phyloP scores from a whole-genome alignment of 1,140 invertebrate genomes.

The Coptotermes formosanus region DNA sequence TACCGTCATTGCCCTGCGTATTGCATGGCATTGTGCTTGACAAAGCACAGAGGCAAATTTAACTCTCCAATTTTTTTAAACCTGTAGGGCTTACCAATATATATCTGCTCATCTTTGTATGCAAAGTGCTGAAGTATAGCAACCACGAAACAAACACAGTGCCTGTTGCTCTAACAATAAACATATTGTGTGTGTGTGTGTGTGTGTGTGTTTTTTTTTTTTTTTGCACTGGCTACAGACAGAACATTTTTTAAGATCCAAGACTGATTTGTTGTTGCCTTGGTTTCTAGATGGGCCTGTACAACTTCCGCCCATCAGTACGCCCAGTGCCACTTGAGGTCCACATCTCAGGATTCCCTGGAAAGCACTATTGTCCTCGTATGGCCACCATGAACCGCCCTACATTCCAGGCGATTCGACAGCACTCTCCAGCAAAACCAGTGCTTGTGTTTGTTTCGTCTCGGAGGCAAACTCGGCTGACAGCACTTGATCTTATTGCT shows the following conservation, averaged over 20 bases:
- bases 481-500: slow-evolving; percentile 94
- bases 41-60: too few relatives aligned
- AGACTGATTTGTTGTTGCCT: neutral
- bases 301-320: slow-evolving; percentile 97
- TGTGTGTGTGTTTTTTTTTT: neutral
- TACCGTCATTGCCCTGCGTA: too few relatives aligned
- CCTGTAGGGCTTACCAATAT: too few relatives aligned
- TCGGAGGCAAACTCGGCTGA: slow-evolving; percentile 94
- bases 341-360: slow-evolving; percentile 88
- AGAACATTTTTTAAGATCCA: neutral
- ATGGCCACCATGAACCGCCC: slow-evolving; percentile 99
- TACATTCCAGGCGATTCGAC: slow-evolving; percentile 92
- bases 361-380: slow-evolving; percentile 97
- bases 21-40: too few relatives aligned
- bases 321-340: slow-evolving; percentile 96
- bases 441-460: slow-evolving; percentile 96
- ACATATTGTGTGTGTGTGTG: too few relatives aligned
- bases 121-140: too few relatives aligned
- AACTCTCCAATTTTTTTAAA: too few relatives aligned
- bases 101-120: too few relatives aligned
- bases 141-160: too few relatives aligned
- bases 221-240: neutral
- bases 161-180: too few relatives aligned
- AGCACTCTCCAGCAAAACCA: slow-evolving; percentile 88
- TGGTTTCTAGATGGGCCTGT: slow-evolving; percentile 74